phyloP scores from a whole-genome alignment of 2,888 invertebrate genomes.

The Bedellia somnulentella region DNA sequence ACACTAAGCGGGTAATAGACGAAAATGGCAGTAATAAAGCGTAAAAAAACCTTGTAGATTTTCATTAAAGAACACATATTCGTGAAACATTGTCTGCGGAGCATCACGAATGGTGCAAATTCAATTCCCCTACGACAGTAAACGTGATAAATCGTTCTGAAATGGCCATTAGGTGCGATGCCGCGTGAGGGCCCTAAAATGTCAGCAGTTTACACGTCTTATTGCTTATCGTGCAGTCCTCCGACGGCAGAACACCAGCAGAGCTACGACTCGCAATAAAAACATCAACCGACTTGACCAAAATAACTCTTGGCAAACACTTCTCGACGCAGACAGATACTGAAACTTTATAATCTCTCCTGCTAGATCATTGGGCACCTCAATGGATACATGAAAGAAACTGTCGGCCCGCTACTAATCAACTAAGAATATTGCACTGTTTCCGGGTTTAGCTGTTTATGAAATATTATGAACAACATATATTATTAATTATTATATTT shows the following conservation, averaged over 20 bases:
- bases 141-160: slow-evolving; percentile 52
- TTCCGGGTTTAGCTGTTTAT: no score
- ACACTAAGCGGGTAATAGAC: no score
- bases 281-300: slow-evolving; percentile 56
- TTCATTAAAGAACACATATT: no score
- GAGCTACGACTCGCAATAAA: slow-evolving; percentile 53
- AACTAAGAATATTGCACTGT: no score
- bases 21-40: no score
- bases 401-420: no score
- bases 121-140: slow-evolving; percentile 44
- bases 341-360: slow-evolving; percentile 17
- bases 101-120: slow-evolving; percentile 38
- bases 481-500: no score
- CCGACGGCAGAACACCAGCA: slow-evolving; percentile 19
- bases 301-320: slow-evolving; percentile 59
- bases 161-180: slow-evolving; percentile 46
- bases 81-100: no score
- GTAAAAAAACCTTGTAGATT: no score
- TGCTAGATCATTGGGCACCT: no score
- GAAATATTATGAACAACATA: no score
- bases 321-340: slow-evolving; percentile 39
- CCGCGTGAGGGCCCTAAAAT: slow-evolving; percentile 37
- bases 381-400: no score
- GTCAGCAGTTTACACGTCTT: slow-evolving; percentile 45
- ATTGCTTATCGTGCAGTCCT: slow-evolving; percentile 37